phyloP scores from a whole-genome alignment of 2,888 invertebrate genomes.

The Folsomia candida region DNA sequence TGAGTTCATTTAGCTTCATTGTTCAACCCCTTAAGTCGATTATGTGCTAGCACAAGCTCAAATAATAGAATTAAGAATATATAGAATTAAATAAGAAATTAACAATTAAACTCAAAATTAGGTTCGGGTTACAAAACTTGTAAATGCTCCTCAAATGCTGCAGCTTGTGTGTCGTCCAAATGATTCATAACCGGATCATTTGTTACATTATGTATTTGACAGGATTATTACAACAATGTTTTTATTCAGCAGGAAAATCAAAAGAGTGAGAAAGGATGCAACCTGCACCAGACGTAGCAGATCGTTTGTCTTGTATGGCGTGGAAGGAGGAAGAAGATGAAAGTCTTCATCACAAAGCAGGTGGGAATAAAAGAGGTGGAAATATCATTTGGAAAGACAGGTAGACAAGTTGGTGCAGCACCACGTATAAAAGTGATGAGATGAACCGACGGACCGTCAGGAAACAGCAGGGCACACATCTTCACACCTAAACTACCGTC shows the following conservation, averaged over 20 bases:
- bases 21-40: too few relatives aligned
- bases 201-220: constrained; percentile 1
- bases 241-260: constrained; percentile 13
- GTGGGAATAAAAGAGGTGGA: constrained; percentile 7
- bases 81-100: too few relatives aligned
- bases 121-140: too few relatives aligned
- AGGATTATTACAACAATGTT: constrained; percentile 9
- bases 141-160: too few relatives aligned
- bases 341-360: constrained; percentile 13
- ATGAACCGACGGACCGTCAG: constrained; percentile 28
- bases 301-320: neutral
- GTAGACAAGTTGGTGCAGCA: constrained; percentile 16
- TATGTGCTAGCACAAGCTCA: too few relatives aligned
- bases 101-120: too few relatives aligned
- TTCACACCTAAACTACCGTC: constrained; percentile 28
- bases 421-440: constrained; percentile 14
- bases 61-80: too few relatives aligned
- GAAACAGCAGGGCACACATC: constrained; percentile 39
- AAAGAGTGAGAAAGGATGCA: neutral
- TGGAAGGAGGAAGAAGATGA: neutral
- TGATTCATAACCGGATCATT: neutral
- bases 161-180: neutral
- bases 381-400: constrained; percentile 20
- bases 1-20: too few relatives aligned
- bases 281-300: neutral